Evolutionary conservation across 1,140 invertebrate species (phyloP).

Genomic region (Physella acuta): DNA sequence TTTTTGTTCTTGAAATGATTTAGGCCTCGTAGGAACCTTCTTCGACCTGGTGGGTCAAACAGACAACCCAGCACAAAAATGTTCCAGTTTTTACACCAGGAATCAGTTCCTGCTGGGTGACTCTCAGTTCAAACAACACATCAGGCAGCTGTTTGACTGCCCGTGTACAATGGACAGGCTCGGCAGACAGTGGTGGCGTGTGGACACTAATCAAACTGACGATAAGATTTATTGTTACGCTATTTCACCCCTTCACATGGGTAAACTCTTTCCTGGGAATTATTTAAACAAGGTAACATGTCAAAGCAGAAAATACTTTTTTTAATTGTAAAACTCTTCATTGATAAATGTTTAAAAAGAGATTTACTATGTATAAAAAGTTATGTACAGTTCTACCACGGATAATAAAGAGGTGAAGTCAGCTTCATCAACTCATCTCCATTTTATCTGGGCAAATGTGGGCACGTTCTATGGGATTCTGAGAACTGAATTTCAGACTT

Average conservation of each 20-base stretch:
- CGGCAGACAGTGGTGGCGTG: background rate
- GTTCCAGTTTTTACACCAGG: background rate
- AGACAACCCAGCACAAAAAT: background rate
- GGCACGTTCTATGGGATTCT: too few species aligned
- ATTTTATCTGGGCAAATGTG: too few species aligned
- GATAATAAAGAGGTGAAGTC: background rate
- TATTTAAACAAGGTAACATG: background rate
- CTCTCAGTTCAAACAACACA: background rate
- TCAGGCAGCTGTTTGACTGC: background rate
- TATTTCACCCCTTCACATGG: background rate
- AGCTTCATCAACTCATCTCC: too few species aligned
- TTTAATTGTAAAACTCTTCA: background rate
- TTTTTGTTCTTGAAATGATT: too few species aligned
- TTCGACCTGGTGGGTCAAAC: background rate
- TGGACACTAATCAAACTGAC: background rate
- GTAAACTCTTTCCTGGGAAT: background rate
- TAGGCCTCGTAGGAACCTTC: background rate
- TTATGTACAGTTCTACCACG: background rate
- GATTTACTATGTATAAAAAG: background rate
- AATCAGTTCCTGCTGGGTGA: background rate
- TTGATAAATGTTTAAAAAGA: background rate
- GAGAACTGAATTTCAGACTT: too few species aligned
- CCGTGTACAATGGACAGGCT: background rate
- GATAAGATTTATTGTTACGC: background rate
- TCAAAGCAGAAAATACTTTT: too few species aligned